Evolutionary conservation across 2,113 vertebrate genomes (phyloP).

Genomic region (Diphyllodes magnificus): DNA sequence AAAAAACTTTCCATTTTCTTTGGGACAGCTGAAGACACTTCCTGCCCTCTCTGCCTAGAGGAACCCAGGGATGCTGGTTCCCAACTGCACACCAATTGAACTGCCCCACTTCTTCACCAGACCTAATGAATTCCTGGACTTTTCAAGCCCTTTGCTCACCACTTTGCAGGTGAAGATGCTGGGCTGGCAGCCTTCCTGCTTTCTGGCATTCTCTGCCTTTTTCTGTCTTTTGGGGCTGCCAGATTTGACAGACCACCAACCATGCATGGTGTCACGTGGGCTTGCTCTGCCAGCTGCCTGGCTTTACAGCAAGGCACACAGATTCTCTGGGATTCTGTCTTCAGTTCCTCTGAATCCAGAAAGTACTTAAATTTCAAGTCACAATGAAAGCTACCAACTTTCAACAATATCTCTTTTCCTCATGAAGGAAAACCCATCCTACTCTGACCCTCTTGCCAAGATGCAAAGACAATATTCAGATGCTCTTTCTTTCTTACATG

Average conservation of each 20-base stretch:
- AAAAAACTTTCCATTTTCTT: background rate
- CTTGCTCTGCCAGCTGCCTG: background rate
- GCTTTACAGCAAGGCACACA: background rate
- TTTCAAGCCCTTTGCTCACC: background rate
- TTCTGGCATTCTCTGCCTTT: background rate
- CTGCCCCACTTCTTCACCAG: background rate
- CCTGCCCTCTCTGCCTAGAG: background rate
- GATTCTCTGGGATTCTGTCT: background rate
- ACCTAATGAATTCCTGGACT: background rate
- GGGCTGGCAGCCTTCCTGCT: background rate
- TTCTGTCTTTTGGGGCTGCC: background rate
- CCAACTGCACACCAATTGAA: accelerated
- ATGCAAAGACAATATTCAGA: background rate
- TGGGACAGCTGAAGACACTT: background rate
- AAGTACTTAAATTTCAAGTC: background rate
- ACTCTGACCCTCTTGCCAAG: background rate
- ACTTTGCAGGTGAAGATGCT: background rate
- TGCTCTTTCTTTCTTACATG: background rate
- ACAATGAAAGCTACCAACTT: background rate
- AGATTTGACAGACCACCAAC: background rate
- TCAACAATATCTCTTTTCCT: background rate
- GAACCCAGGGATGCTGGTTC: background rate
- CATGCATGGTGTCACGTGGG: background rate
- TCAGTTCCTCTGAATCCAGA: background rate
- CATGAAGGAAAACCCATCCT: background rate